Evolutionary conservation across 2,113 vertebrate species (phyloP), one percentile per base, ranked within the genome.

Genomic region (Tychaedon coryphoeus): DNA sequence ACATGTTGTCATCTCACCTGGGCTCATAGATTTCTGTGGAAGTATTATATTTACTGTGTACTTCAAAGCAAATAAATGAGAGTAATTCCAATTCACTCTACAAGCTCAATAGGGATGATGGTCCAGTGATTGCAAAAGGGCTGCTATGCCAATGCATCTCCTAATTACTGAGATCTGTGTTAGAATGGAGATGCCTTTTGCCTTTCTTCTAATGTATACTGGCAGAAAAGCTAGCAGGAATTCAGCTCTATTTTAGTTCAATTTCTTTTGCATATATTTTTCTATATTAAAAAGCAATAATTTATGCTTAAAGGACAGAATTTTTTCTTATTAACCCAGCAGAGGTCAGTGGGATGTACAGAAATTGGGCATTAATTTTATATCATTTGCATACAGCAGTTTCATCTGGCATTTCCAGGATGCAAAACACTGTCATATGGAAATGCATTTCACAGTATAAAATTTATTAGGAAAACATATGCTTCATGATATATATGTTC

Each of bases 371-470:
- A 73, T 87, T 72, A 76, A 91, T 87, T 95, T 85, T 66, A 38
- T 74, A 57, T 78, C 13, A 54, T 79, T 91, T 43, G 0, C 77
- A 53, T 53, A 67, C 10, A 45, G 40, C 34, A 87, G 28, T 61
- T 82, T 96, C 43, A 79, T 78, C 77, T 82, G 57, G 15, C 13
- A 54, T 91, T 75, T 90, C 47, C 38, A 95, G 66, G 45, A 62
- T 61, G 36, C 19, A 75, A 81, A 95, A 45, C 34, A 34, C 23
- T 69, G 29, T 84, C 65, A 60, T 84, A 62, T 48, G 58, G 71
- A 88, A 92, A 90, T n/a, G n/a, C n/a, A n/a, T 95, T 95, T 92
- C 54, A 61, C 33, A 51, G 29, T n/a, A 54, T 56, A 91, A 95
- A 77, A 72, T 69, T 86, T 93, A 65, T 82, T 53, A 70, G 34